Evolutionary conservation across 2,113 vertebrate genomes (phyloP), one percentile per base, ranked within the genome.

Genomic region (Panthera leo): DNA sequence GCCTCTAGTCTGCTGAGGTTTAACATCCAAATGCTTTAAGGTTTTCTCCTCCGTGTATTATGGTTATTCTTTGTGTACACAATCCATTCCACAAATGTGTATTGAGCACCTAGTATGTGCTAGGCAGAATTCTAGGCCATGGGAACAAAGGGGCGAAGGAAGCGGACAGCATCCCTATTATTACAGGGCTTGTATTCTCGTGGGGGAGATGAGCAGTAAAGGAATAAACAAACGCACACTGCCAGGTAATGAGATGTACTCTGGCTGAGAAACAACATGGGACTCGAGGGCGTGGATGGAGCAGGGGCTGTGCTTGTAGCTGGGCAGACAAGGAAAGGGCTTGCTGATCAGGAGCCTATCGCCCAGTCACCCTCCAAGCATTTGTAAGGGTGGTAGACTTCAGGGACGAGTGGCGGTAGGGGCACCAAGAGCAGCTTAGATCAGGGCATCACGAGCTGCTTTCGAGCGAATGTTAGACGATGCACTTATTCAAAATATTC

Each of bases 51-150:
- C 78, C 45, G 78, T 58, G 58, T 55, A 14, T 39, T 85, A 76
- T 94, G 92, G n/a, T 80, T 73, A 92, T 53, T 94, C 71, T 95
- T 96, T 91, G 75, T 45, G 96, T 94, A 89, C 45, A 75, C 71
- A 82, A 88, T 85, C 15, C 87, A 94, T 75, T 55, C 3, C 25
- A 73, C 48, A 80, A 91, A 71, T 91, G 80, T 91, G 97, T 96
- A 94, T 79, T 87, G 70, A 94, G 76, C 39, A 80, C 29, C 94
- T 85, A 80, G 90, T 89, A 75, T 83, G 87, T 68, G 87, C 75
- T 71, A 90, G 75, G 48, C 45, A 87, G 31, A 95, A 80, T 95
- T 79, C 48, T 75, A 58, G 45, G 53, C 51, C 82, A 23, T 71
- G 87, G 18, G 7, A 58, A 95, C 82, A 94, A 97, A 91, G 91